Evolutionary conservation across 2,797 vertebrate species (phyloP), one percentile per base, ranked within the genome.

Genomic region (Selene dorsalis): DNA sequence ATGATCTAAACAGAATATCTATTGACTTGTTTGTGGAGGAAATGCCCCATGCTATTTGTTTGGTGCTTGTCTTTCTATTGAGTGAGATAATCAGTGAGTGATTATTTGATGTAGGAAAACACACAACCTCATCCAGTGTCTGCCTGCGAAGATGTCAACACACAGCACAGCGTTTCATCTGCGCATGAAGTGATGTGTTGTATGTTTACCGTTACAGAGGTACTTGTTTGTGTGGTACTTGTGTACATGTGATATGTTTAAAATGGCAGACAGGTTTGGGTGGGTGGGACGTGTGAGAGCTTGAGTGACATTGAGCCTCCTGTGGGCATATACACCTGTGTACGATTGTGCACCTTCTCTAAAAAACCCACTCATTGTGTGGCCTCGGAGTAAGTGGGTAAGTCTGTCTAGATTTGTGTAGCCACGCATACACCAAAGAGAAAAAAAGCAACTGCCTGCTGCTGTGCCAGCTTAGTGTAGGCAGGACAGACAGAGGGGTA

Each of bases 1-100:
- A 91, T 82, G 93, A 91, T 94, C 91, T 91, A 92, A 94, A 94
- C 90, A 94, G 38, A 94, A 95, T 95, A 95, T 95, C 91, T 85
- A 94, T 95, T 95, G 90, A 88, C 83, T 92, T 93, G 91, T 93
- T 95, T 94, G 92, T 91, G 81, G 81, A 92, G 93, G 92, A 94
- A 88, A 84, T 73, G 89, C 93, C 94, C 86, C 64, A 83, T 88
- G 83, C 80, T 91, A 77, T 77, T 74, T 81, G 68, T 74, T 68
- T 84, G 63, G 41, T 67, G 58, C 57, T 79, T 72, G 68, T 81
- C 53, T 63, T 75, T 64, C 47, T 63, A 73, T 72, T 83, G 70
- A 80, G 53, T 81, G 75, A 63, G 70, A 80, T 67, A 84, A 88
- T 86, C 68, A 53, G 45, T 68, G 28, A 62, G 62, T 59, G 75